These are phyloP conservation scores for Leistus spinibarbis DNA, from an alignment of 2,888 invertebrate genomes.

Conservation along the genomic window DNA sequence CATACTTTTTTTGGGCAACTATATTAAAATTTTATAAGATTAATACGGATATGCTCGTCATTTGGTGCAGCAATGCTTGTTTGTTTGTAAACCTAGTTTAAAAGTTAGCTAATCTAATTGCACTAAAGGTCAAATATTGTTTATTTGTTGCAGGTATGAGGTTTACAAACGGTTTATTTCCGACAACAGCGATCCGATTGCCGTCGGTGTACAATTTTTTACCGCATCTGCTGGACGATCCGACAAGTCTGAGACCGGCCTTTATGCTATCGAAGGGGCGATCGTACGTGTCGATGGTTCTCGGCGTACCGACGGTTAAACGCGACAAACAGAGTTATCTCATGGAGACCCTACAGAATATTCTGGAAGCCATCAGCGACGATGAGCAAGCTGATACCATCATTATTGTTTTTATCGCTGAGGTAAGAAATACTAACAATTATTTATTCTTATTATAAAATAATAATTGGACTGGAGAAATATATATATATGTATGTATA, in stretches of 20 bases:
- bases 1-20: too few relatives aligned
- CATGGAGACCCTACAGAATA: slow-evolving; percentile 81
- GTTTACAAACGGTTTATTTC: slow-evolving; percentile 57
- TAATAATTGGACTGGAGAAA: too few relatives aligned
- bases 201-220: slow-evolving; percentile 86
- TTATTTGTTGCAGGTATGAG: slow-evolving; percentile 52
- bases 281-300: slow-evolving; percentile 77
- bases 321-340: slow-evolving; percentile 88
- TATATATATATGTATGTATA: too few relatives aligned
- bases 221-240: slow-evolving; percentile 83
- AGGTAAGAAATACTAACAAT: slow-evolving; percentile 60
- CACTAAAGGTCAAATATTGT: neutral
- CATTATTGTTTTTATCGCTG: slow-evolving; percentile 87
- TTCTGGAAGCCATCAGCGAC: slow-evolving; percentile 78
- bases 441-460: too few relatives aligned
- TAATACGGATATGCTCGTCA: too few relatives aligned
- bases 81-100: too few relatives aligned
- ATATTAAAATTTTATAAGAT: too few relatives aligned
- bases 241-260: slow-evolving; percentile 77
- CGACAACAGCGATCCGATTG: slow-evolving; percentile 63
- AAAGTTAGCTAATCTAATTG: too few relatives aligned
- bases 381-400: slow-evolving; percentile 77
- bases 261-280: slow-evolving; percentile 77
- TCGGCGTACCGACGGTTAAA: slow-evolving; percentile 90
- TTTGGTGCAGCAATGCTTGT: too few relatives aligned